Percentiles rank a stretch among this genome's conserved stretches.
Evolutionary conservation across 1,140 invertebrate species (phyloP).

Genomic region (Nasonia vitripennis): DNA sequence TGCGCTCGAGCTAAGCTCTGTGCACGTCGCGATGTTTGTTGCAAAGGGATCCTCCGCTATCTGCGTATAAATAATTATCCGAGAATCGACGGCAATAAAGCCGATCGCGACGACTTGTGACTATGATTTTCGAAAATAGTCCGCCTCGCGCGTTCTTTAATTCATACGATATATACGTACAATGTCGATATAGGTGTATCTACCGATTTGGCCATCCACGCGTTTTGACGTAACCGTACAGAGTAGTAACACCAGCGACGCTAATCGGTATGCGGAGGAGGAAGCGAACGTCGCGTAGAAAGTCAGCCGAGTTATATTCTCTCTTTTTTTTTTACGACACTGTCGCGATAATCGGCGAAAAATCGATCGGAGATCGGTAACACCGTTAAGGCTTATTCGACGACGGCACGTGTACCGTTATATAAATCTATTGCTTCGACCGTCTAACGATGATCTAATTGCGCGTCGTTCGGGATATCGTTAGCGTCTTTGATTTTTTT

Average conservation of each 20-base stretch:
- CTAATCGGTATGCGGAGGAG: not conserved
- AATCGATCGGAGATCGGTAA: not conserved
- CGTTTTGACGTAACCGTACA: not conserved
- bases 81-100: too few species aligned
- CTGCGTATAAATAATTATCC: too few species aligned
- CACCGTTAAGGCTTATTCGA: not conserved
- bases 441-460: not conserved
- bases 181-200: not conserved
- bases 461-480: not conserved
- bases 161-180: not conserved
- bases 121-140: not conserved
- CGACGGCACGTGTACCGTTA: too few species aligned
- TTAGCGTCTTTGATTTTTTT: not conserved
- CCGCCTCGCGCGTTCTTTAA: not conserved
- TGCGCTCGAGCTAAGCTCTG: not conserved
- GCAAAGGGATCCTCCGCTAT: too few species aligned
- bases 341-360: not conserved
- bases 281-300: not conserved
- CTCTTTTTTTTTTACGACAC: not conserved
- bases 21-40: too few species aligned
- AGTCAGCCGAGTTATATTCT: not conserved
- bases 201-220: not conserved
- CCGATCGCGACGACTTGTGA: too few species aligned
- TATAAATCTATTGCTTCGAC: not conserved
- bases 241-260: not conserved